A percentile compares a stretch with the other conserved stretches of the same genome.
phyloP scores from a whole-genome alignment of 2,888 invertebrate species.

The Dexiosoma caninum region DNA sequence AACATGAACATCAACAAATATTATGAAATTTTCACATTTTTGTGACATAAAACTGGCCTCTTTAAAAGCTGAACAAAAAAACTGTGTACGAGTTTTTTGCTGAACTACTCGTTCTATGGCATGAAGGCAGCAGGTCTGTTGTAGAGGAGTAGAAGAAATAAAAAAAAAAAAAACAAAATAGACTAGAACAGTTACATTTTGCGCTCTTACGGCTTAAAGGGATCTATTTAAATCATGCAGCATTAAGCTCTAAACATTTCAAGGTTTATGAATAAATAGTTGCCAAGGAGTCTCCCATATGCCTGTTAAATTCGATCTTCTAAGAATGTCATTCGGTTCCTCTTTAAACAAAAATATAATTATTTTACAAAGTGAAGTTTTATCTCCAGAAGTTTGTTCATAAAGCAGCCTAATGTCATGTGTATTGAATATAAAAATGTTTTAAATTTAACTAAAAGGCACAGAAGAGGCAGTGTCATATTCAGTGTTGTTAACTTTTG shows the following conservation, averaged over 20 bases:
- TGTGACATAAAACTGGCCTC: constrained; percentile 36
- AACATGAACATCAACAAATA: constrained; percentile 35
- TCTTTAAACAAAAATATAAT: no score
- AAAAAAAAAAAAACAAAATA: no score
- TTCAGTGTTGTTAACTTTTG: no score
- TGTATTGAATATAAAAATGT: no score
- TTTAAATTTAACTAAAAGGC: no score
- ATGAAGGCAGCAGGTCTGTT: background rate
- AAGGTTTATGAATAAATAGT: background rate
- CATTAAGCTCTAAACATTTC: background rate
- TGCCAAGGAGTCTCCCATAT: background rate
- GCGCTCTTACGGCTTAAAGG: background rate
- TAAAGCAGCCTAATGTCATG: no score
- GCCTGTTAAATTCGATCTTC: background rate
- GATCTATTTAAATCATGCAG: background rate
- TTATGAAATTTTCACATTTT: constrained; percentile 16
- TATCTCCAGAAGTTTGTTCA: no score
- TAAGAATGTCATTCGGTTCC: no score
- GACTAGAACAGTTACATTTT: background rate
- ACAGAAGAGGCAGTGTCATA: no score
- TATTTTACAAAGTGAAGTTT: no score
- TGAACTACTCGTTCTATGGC: no score
- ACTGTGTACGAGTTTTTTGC: background rate
- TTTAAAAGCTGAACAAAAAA: constrained; percentile 24
- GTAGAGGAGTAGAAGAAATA: background rate